phyloP scores from a whole-genome alignment of 2,113 vertebrate species.

The Excalfactoria chinensis region DNA sequence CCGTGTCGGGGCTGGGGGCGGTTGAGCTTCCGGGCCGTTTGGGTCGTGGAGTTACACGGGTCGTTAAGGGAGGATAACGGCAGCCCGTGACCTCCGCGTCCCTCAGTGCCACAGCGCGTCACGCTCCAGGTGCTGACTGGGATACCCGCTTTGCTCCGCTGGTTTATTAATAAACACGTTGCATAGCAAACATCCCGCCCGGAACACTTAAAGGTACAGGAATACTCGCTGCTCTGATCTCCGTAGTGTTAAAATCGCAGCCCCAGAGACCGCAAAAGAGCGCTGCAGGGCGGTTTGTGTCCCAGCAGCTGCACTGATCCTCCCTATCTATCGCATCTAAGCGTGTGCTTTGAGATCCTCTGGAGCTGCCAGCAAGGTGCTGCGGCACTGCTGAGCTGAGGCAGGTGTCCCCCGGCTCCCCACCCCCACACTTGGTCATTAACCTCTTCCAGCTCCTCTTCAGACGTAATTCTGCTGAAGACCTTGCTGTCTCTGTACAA shows the following conservation, averaged over 20 bases:
- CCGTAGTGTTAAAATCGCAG: neutral
- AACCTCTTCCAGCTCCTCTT: neutral
- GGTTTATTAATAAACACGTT: neutral
- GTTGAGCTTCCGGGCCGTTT: too few species aligned
- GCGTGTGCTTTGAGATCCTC: neutral
- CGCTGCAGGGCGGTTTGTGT: neutral
- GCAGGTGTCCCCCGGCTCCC: neutral
- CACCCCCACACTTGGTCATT: neutral
- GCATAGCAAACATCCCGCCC: neutral
- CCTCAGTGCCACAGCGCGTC: too few species aligned
- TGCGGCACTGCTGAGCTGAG: neutral
- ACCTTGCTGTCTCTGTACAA: neutral
- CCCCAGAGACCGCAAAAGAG: neutral
- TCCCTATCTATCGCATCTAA: neutral
- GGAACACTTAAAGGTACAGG: neutral
- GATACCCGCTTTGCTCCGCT: too few species aligned
- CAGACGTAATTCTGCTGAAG: neutral
- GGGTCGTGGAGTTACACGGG: too few species aligned
- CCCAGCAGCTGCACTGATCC: accelerated
- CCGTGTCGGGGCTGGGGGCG: too few species aligned
- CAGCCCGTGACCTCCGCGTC: too few species aligned
- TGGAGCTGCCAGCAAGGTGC: neutral
- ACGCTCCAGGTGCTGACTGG: too few species aligned
- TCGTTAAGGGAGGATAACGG: too few species aligned
- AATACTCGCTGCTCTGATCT: neutral